Evolutionary conservation across 1,140 invertebrate species (phyloP), one percentile per base, ranked within the genome.

Genomic region (Papilio dardanus): DNA sequence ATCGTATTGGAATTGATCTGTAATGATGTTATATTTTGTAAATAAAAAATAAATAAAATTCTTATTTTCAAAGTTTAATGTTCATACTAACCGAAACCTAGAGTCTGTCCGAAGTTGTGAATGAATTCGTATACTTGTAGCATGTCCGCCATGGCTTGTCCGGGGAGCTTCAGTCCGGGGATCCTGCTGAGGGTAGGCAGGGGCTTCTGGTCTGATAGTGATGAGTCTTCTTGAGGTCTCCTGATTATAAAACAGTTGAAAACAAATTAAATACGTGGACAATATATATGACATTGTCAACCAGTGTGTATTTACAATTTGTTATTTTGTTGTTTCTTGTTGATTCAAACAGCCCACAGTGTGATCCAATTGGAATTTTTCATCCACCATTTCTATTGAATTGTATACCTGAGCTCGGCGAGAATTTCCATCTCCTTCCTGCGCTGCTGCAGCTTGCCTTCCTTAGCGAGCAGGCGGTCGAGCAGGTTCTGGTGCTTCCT

Each of bases 121-220:
- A 99, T 94, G 90, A 99, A 99, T 94, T 99, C 98, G 86, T 97
- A 97, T 2, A 98, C 97, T 97, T 99, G 99, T 4, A 99, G 94
- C 42, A 97, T 94, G 92, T 99, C 98, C 2, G 97, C 96, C 94
- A 99, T 98, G 0, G 98, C 98, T 88, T 97, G 96, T 0, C 97
- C 98, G 1, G 96, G 94, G 12, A 99, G 91, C 83, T 96, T 96
- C 35, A 98, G 93, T 14, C 97, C 97, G 0, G 96, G 95, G 79
- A 99, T 96, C 78, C 98, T 94, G 33, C 96, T 95, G 33, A 97
- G 93, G 6, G 96, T 95, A 0, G 98, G 98, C 54, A 99, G 91
- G 7, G 95, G 85, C 88, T 96, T 95, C 75, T 97, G 96, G 88
- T 96, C 96, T 30, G 95, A 95, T 35, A 98, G 88, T 80, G 97